Base-by-base conservation (phyloP, 2,888 invertebrate species). In the Eilema caniola region DNA sequence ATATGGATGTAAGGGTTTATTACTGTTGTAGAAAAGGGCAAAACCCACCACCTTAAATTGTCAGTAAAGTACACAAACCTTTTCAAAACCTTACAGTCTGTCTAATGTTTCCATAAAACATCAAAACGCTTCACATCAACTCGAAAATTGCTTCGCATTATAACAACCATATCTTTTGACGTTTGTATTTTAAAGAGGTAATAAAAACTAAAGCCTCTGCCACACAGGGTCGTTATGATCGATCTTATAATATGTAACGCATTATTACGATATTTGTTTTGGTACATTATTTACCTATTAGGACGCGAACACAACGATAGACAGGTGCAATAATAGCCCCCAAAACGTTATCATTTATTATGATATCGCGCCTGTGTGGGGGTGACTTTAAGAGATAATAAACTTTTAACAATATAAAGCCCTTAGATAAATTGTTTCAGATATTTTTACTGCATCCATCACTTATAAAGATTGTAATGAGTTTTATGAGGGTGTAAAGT, bases 401-500 rank as follows among this genome's bases (percentile, higher is more conserved):
- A 20, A 37, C 59, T 41, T 10, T 57, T 23, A 20, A 37, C 25
- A 59, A 33, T 59, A 41, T 66, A 60, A 60, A 64, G 70, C 47
- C 16, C 24, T n/a, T 16, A 25, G 41, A 60, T 70, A 72, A 72
- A 65, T 67, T 25, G 25, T 25, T 25, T 8, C 20, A 28, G 37
- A 47, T 24, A 47, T n/a, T 31, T 41, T 53, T 53, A 53, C 47
- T 62, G 66, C 62, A 65, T 70, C 61, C 41, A 63, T 41, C 67
- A 64, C 69, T 69, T 23, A 53, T 62, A 62, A 59, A 64, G 75
- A 61, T 75, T 73, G 67, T 68, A 14, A 66, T 67, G 68, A 72
- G 62, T 75, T 80, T 78, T 73, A 70, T 66, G 65, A 69, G 60
- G 28, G 12, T 41, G 71, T 37, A 73, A 78, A 79, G 70, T 78